These are phyloP conservation scores for Phrynocephalus forsythii DNA, from an alignment of 2,797 vertebrate genomes.

Conservation along the genomic window DNA sequence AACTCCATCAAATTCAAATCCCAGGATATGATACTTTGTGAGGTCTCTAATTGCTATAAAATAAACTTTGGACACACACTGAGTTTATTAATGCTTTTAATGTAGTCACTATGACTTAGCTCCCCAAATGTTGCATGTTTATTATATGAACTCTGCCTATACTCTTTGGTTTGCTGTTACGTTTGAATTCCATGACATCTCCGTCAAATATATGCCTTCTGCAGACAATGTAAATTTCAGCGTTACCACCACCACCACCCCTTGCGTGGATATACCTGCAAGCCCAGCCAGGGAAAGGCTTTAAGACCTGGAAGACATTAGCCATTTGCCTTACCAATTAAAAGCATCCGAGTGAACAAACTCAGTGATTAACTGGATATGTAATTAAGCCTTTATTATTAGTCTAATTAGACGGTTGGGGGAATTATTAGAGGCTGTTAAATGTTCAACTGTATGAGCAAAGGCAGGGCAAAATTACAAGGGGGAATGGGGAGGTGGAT, in stretches of 20 bases:
- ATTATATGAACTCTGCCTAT: background rate
- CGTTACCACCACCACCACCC: conserved; percentile 41
- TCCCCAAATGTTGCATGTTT: background rate
- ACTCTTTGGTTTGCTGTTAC: background rate
- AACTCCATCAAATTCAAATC: no score
- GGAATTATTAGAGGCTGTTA: conserved; percentile 75
- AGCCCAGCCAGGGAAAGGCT: conserved; percentile 61
- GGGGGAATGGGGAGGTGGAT: background rate
- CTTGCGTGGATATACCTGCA: conserved; percentile 45
- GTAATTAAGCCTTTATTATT: conserved; percentile 75
- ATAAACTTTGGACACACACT: no score
- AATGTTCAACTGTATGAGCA: conserved; percentile 67
- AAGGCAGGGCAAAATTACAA: conserved; percentile 64
- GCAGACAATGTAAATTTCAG: background rate
- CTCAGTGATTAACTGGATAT: conserved; percentile 71
- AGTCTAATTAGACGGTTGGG: conserved; percentile 77
- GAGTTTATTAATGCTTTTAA: no score
- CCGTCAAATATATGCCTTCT: background rate
- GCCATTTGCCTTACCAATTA: conserved; percentile 71
- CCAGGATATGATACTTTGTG: no score
- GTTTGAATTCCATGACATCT: background rate
- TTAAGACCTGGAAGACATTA: conserved; percentile 51
- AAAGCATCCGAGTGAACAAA: conserved; percentile 72
- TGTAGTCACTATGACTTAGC: no score
- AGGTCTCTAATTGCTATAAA: no score